These are phyloP conservation scores for Chaetogeoica ovagalla DNA, from an alignment of 2,888 invertebrate genomes.

Conservation along the genomic window DNA sequence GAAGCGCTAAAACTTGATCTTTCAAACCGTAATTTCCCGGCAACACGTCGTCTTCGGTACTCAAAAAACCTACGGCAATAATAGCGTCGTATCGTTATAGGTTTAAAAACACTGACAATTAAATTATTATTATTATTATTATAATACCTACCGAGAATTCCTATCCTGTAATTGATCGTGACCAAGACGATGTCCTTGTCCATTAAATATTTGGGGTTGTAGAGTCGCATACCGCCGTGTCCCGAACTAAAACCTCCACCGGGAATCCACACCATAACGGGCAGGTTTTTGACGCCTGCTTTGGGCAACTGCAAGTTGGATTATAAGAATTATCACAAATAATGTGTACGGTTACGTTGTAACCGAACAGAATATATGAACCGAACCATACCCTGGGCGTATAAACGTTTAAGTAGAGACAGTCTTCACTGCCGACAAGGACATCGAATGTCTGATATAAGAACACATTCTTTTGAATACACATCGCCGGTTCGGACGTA, in stretches of 20 bases:
- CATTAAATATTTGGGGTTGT: constrained; percentile 55
- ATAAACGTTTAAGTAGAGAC: constrained; percentile 63
- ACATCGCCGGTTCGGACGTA: constrained; percentile 59
- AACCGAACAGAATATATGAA: neutral
- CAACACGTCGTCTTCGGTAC: constrained; percentile 33
- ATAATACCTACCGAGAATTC: constrained; percentile 54
- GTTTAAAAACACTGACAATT: too few species aligned
- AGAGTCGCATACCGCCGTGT: constrained; percentile 26
- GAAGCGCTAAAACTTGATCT: constrained; percentile 27
- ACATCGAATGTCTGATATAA: constrained; percentile 13
- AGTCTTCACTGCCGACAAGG: constrained; percentile 62
- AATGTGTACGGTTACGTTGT: too few species aligned
- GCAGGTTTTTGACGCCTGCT: constrained; percentile 54
- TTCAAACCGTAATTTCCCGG: constrained; percentile 53
- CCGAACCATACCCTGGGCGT: constrained; percentile 58
- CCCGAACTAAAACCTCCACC: constrained; percentile 61
- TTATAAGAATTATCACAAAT: neutral
- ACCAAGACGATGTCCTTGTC: constrained; percentile 55
- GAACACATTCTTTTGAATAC: constrained; percentile 59
- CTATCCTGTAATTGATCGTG: constrained; percentile 55
- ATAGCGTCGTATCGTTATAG: too few species aligned
- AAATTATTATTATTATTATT: too few species aligned
- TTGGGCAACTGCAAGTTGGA: neutral
- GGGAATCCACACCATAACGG: constrained; percentile 63
- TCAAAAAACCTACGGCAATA: constrained; percentile 38